Evolutionary conservation across 30 jellyfish, hydroid and myxozoan species (phyloP), one percentile per base, ranked within the genome.

Genomic region (Aurelia aurita): DNA sequence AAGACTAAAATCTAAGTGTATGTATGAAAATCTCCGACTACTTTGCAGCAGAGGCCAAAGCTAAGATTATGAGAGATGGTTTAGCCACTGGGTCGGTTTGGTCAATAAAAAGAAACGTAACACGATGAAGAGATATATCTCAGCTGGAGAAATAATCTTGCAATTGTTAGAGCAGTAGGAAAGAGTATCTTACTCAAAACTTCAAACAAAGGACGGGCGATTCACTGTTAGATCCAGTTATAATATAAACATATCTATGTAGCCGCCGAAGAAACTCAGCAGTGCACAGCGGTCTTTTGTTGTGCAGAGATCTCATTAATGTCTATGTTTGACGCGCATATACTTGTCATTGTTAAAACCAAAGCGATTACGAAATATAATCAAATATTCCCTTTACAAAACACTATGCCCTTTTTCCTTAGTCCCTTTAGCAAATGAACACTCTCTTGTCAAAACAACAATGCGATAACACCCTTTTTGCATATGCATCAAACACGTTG

Each of bases 61-160:
- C 74, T 43, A 65, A 46, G 69, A 66, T 68, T 81, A 81, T 63
- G 29, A 51, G 47, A 11, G 76, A 66, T 27, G 80, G 91, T 55
- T 44, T 57, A 81, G 62, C 51, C n/a, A 43, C 91, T 54, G 91
- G 84, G 91, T 81, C 91, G 91, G 91, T 81, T 81, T 81, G 85
- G 70, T 66, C 59, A 81, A 70, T 79, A 81, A 39, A 81, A 81
- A 54, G 91, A 81, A 81, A 70, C 7, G 32, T 81, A 81, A 81
- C 84, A 68, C 91, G 91, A 66, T 66, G 91, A 81, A 47, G 32
- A 81, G 91, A 81, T 81, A 81, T 27, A 18, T 25, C 91, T 51
- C 91, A 66, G 91, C 91, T 81, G 82, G 84, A 63, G 68, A 57
- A 23, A 84, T 66, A 68, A 81, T 66, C 84, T 81, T 43, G 59